These are phyloP conservation scores for Cephalotes varians DNA, from an alignment of 2,888 invertebrate species.

Conservation along the genomic window DNA sequence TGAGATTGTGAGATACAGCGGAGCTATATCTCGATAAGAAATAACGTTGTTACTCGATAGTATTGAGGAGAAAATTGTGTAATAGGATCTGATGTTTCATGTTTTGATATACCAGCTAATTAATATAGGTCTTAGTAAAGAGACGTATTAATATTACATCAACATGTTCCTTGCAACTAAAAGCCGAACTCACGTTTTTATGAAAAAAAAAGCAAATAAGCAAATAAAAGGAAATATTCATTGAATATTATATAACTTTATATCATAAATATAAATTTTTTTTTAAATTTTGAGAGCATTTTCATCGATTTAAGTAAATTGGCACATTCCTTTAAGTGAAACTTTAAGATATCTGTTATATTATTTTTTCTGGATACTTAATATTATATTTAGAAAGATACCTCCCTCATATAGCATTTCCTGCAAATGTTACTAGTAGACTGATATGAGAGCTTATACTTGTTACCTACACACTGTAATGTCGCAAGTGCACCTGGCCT, in stretches of 20 bases:
- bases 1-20: neutral
- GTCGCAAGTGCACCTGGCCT: slow-evolving; percentile 79
- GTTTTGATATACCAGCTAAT: slow-evolving; percentile 12
- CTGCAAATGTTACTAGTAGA: slow-evolving; percentile 26
- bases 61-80: slow-evolving; percentile 25
- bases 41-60: neutral
- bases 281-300: neutral
- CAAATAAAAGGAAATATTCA: neutral
- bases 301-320: neutral
- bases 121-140: neutral
- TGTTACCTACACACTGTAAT: slow-evolving; percentile 46
- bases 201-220: neutral
- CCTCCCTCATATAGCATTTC: slow-evolving; percentile 16
- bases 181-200: neutral
- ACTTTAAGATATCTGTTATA: neutral
- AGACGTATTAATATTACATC: slow-evolving; percentile 18
- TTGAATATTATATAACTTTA: neutral
- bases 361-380: slow-evolving; percentile 13
- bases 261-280: neutral
- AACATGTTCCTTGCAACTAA: neutral
- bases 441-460: slow-evolving; percentile 15
- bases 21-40: neutral
- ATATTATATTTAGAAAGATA: slow-evolving; percentile 23
- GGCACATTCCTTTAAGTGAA: neutral
- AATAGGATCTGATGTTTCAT: slow-evolving; percentile 24